Evolutionary conservation across 2,888 invertebrate genomes (phyloP).

Genomic region (Nephrotoma appendiculata): DNA sequence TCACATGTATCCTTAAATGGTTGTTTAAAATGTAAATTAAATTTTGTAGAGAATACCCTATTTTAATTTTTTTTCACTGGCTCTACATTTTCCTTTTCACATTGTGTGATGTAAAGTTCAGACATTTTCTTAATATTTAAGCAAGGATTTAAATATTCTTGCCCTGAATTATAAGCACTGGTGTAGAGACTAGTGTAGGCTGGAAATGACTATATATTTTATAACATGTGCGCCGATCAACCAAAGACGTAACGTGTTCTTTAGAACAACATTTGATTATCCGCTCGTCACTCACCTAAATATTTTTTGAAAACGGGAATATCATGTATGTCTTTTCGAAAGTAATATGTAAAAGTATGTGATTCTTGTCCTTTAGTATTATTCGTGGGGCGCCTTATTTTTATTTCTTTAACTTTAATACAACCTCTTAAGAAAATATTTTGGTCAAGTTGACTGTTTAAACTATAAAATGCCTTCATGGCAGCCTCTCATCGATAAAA

Average conservation of each 20-base stretch:
- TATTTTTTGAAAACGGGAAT: constrained; percentile 16
- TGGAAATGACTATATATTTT: constrained; percentile 8
- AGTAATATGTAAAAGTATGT: background rate
- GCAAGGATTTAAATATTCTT: too few species aligned
- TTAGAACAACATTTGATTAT: constrained; percentile 11
- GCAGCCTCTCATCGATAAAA: constrained; percentile 16
- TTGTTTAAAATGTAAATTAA: too few species aligned
- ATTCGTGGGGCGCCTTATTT: constrained; percentile 13
- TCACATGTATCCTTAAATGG: too few species aligned
- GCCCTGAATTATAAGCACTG: too few species aligned
- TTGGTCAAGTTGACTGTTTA: constrained; percentile 16
- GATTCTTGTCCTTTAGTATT: constrained; percentile 11
- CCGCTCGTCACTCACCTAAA: constrained; percentile 12
- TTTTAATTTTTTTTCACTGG: too few species aligned
- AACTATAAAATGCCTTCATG: constrained; percentile 11
- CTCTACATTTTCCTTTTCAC: too few species aligned
- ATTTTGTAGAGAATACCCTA: too few species aligned
- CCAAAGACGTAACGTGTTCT: constrained; percentile 14
- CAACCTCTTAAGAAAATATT: constrained; percentile 17
- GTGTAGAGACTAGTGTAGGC: background rate
- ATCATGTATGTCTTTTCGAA: constrained; percentile 15
- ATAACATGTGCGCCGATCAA: constrained; percentile 11
- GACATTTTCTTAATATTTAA: too few species aligned
- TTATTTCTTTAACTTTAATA: constrained; percentile 13
- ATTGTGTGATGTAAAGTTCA: too few species aligned